These are phyloP conservation scores for Penaeus monodon DNA, from an alignment of 2,888 invertebrate genomes.

Conservation along the genomic window DNA sequence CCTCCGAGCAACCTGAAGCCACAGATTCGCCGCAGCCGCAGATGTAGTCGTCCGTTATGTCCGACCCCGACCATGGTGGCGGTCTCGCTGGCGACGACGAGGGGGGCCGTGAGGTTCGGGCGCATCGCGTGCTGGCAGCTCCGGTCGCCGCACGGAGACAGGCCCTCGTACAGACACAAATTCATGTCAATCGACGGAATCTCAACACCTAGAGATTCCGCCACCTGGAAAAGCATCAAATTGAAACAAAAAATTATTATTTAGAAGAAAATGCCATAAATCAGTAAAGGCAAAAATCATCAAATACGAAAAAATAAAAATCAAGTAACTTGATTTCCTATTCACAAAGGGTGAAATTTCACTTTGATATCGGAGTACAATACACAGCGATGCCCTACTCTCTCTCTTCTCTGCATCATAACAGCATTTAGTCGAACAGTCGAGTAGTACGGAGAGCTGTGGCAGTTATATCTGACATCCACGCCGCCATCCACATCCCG, in stretches of 20 bases:
- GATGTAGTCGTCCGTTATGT: constrained; percentile 27
- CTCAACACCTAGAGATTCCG: constrained; percentile 7
- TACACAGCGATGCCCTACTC: no score
- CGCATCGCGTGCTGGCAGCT: constrained; percentile 37
- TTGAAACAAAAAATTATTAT: no score
- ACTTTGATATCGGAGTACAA: no score
- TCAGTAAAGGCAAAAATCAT: no score
- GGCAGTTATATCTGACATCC: constrained; percentile 33
- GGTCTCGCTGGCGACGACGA: constrained; percentile 18
- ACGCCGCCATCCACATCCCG: constrained; percentile 31
- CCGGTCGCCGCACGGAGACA: not conserved
- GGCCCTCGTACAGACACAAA: constrained; percentile 40
- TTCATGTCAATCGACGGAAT: constrained; percentile 42
- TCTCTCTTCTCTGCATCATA: not conserved
- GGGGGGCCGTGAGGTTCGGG: constrained; percentile 30
- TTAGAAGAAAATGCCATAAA: no score
- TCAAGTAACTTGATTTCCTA: no score
- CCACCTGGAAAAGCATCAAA: constrained; percentile 4
- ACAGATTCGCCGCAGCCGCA: constrained; percentile 26
- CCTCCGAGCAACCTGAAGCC: not conserved
- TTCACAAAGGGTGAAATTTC: no score
- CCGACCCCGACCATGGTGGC: constrained; percentile 38
- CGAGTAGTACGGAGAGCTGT: constrained; percentile 44
- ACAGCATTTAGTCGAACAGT: constrained; percentile 34
- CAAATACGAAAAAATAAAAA: no score